Evolutionary conservation across 2,888 invertebrate species (phyloP).

Genomic region (Tiliacea aurago): DNA sequence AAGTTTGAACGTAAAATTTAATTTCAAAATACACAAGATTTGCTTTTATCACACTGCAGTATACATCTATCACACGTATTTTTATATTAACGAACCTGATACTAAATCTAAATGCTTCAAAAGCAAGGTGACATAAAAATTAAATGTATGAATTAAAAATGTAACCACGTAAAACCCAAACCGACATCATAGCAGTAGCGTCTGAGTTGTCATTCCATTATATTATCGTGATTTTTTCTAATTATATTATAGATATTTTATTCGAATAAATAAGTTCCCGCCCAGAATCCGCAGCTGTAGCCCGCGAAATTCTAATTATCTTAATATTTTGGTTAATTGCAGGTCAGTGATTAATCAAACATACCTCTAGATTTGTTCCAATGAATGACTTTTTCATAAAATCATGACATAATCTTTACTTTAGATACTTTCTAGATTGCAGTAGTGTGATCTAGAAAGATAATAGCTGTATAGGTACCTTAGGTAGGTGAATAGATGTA

Average conservation of each 20-base stretch:
- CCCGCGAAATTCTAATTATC: no score
- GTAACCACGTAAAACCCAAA: background rate
- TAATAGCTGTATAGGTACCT: no score
- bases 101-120: background rate
- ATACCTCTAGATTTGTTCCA: no score
- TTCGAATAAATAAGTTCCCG: background rate
- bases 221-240: background rate
- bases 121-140: background rate
- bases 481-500: no score
- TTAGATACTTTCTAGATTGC: no score
- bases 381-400: no score
- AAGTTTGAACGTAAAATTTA: background rate
- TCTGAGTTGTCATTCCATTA: background rate
- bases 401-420: no score
- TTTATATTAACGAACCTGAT: background rate
- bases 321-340: no score
- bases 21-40: background rate
- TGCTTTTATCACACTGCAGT: conserved; percentile 6
- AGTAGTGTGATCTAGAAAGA: no score
- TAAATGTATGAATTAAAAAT: background rate
- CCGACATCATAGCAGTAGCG: background rate
- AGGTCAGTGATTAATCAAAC: no score
- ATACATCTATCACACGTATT: conserved; percentile 14
- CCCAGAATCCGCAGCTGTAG: no score
- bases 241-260: background rate